These are phyloP conservation scores for Campopleginae sp. DNA, from an alignment of 2,888 invertebrate genomes.

Conservation along the genomic window DNA sequence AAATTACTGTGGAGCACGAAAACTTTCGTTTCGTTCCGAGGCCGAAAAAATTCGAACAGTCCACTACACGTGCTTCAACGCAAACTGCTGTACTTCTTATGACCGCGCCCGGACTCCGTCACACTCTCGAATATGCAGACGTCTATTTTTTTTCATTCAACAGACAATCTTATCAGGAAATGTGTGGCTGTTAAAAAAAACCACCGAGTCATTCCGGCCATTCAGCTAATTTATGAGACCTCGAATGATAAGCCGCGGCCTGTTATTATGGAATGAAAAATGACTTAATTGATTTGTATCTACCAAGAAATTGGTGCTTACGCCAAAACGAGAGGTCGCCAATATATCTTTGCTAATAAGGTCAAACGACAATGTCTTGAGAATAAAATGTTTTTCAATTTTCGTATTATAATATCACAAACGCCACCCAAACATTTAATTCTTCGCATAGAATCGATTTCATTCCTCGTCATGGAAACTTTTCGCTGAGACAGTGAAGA, in stretches of 20 bases:
- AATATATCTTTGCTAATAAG: constrained; percentile 10
- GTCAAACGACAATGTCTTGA: neutral
- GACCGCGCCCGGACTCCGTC: constrained; percentile 23
- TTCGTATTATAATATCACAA: neutral
- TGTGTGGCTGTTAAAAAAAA: constrained; percentile 12
- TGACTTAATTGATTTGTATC: constrained; percentile 30
- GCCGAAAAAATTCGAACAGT: neutral
- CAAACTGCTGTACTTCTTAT: neutral
- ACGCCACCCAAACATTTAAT: neutral
- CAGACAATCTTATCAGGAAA: constrained; percentile 36
- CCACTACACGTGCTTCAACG: neutral
- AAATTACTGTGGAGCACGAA: no score
- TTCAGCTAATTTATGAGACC: constrained; percentile 14
- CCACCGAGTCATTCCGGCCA: constrained; percentile 12
- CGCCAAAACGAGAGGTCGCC: neutral
- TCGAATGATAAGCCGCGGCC: constrained; percentile 24
- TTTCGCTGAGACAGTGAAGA: no score
- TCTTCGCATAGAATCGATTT: neutral
- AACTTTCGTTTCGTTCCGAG: neutral
- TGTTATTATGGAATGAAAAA: constrained; percentile 21
- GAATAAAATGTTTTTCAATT: neutral
- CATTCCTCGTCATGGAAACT: neutral
- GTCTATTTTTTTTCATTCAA: constrained; percentile 7
- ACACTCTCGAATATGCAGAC: constrained; percentile 8
- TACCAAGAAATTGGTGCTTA: constrained; percentile 10